Evolutionary conservation across 1,140 invertebrate genomes (phyloP).

Genomic region (Periplaneta americana): DNA sequence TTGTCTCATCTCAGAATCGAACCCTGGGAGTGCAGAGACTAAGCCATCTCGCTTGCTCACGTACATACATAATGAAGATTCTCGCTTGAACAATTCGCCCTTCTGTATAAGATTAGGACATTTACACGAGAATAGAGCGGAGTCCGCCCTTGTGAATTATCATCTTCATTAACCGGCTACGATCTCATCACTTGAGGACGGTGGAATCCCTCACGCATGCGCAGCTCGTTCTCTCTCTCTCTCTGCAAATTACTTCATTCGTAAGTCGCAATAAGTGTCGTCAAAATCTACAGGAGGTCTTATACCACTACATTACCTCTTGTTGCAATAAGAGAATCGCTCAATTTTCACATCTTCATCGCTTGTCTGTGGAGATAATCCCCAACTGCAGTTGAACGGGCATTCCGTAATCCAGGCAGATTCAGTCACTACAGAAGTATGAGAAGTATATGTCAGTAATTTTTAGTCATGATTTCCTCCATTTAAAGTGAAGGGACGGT

Average conservation of each 20-base stretch:
- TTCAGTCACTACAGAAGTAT: too few relatives aligned
- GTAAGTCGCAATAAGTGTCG: neutral
- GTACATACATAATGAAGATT: too few relatives aligned
- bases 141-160: neutral
- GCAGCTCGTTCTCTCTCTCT: neutral
- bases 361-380: neutral
- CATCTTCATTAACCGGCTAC: neutral
- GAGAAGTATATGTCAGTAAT: too few relatives aligned
- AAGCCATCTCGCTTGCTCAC: too few relatives aligned
- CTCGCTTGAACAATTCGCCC: too few relatives aligned
- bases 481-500: too few relatives aligned
- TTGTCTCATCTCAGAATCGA: too few relatives aligned
- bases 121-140: neutral
- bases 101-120: too few relatives aligned
- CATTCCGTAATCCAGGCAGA: too few relatives aligned
- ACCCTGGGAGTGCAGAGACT: too few relatives aligned
- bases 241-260: neutral
- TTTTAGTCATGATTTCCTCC: too few relatives aligned
- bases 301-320: neutral
- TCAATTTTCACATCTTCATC: neutral
- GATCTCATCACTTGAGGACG: neutral
- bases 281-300: neutral
- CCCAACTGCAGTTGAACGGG: neutral
- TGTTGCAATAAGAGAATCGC: neutral
- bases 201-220: neutral